Conservation (phyloP, 2,113 vertebrate species). For the Asarcornis scutulata region DNA sequence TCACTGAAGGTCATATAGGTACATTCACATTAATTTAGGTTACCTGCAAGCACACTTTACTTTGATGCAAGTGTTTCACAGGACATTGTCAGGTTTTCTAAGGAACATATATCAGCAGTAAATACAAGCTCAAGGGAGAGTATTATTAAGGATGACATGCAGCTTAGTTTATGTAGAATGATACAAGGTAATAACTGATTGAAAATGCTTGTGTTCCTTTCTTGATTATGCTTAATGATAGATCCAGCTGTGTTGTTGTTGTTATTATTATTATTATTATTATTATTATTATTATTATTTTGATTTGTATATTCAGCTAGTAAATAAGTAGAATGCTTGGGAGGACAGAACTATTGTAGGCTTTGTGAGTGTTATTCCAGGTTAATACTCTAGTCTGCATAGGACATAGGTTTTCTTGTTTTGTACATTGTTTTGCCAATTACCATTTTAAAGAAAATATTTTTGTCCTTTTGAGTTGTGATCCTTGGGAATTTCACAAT, state of each 20-base stretch:
- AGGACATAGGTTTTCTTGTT: background rate
- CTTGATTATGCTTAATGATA: background rate
- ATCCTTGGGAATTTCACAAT: background rate
- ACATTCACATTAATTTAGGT: background rate
- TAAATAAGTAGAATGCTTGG: background rate
- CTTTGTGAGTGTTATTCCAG: background rate
- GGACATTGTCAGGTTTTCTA: background rate
- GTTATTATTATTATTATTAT: background rate
- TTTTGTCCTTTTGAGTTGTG: background rate
- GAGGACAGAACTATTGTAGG: background rate
- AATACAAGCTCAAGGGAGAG: background rate
- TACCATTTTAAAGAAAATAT: background rate
- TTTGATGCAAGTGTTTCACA: background rate
- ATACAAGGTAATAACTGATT: background rate
- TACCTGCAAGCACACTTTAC: background rate
- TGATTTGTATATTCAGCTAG: background rate
- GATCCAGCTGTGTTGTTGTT: background rate
- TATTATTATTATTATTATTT: too few relatives aligned
- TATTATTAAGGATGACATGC: background rate
- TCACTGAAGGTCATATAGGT: background rate
- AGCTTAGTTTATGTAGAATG: background rate
- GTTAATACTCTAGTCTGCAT: background rate
- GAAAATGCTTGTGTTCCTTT: background rate
- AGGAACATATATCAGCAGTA: background rate
- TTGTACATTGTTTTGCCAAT: background rate